Base-by-base conservation (phyloP, 2,888 invertebrate species). In the Brachypalpus laphriformis region DNA sequence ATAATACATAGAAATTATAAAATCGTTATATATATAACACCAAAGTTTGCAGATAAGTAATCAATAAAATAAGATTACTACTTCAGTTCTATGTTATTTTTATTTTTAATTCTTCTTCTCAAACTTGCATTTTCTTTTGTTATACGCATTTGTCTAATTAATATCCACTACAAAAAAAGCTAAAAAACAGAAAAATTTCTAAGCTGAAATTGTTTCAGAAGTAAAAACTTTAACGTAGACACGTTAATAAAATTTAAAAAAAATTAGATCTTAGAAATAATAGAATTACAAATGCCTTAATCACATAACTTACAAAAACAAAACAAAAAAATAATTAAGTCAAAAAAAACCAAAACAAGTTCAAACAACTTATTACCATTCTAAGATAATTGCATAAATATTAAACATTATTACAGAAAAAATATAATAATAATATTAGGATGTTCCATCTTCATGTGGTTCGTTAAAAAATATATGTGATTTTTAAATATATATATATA, bases 261-360 rank as follows among this genome's bases (percentile, higher is more conserved):
- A 77, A 20, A 45, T 51, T 22, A 20, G 34, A 16, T 45, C 3
- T 40, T 47, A 57, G 47, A 47, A 82, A 74, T 63, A 78, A 65
- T 80, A 83, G 56, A 81, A 71, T 85, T 80, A 85, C 85, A 85
- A 85, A 71, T 80, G 85, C 85, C 85, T 85, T 85, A 85, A 76
- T 61, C 85, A 75, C 25, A 85, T 49, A 63, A 80, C 22, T 61
- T 68, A 63, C 56, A 71, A 28, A 57, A 51, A 42, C 42, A 54
- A 54, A 40, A 22, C 25, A 45, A 70, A 22, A 22, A 37, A 61
- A 40, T 14, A 28, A 47, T 40, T 42, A 68, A 31, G 25, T 40
- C 25, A 40, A 45, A 11, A n/a, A 42, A 65, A 82, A 75, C 81
- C 68, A 82, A 82, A 75, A 75, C 49, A 66, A 85, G 85, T 85